A percentile compares a stretch with the other conserved stretches of the same genome.
phyloP scores from a whole-genome alignment of 2,888 invertebrate genomes.

The Acronicta alni region DNA sequence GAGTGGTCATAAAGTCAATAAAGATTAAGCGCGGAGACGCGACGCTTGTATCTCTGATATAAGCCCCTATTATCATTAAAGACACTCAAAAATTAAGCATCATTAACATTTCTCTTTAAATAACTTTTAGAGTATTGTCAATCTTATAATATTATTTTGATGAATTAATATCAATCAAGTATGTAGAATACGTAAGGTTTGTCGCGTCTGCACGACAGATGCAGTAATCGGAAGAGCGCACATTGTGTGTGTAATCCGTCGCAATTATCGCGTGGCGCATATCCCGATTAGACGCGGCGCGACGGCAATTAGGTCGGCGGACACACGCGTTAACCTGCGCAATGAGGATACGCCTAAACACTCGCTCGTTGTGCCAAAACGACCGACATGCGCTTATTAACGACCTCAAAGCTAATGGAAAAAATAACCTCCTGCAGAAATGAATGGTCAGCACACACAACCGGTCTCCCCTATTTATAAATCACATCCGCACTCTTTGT shows the following conservation, averaged over 20 bases:
- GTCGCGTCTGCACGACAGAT: slow-evolving; percentile 32
- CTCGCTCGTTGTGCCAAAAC: slow-evolving; percentile 79
- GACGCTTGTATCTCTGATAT: slow-evolving; percentile 57
- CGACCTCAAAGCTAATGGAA: slow-evolving; percentile 74
- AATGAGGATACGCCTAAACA: slow-evolving; percentile 89
- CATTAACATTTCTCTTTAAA: slow-evolving; percentile 13
- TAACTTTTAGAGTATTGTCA: slow-evolving; percentile 15
- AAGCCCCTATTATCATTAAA: slow-evolving; percentile 22
- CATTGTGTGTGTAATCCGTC: slow-evolving; percentile 75
- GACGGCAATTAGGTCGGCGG: slow-evolving; percentile 88
- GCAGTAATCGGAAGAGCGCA: slow-evolving; percentile 52
- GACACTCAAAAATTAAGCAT: slow-evolving; percentile 28
- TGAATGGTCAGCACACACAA: slow-evolving; percentile 73
- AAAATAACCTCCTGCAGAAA: slow-evolving; percentile 72
- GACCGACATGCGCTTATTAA: slow-evolving; percentile 71
- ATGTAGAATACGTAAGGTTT: slow-evolving; percentile 23
- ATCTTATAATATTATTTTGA: slow-evolving; percentile 7
- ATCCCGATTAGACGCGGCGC: slow-evolving; percentile 87
- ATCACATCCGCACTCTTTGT: slow-evolving; percentile 86
- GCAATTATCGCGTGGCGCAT: slow-evolving; percentile 88
- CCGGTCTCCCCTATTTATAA: slow-evolving; percentile 80
- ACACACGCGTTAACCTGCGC: slow-evolving; percentile 86
- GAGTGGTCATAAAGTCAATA: slow-evolving; percentile 80
- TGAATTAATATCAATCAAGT: neutral
- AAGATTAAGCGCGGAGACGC: slow-evolving; percentile 68